Base-by-base conservation (phyloP, 2,113 vertebrate species). In the Crotalus horridus region DNA sequence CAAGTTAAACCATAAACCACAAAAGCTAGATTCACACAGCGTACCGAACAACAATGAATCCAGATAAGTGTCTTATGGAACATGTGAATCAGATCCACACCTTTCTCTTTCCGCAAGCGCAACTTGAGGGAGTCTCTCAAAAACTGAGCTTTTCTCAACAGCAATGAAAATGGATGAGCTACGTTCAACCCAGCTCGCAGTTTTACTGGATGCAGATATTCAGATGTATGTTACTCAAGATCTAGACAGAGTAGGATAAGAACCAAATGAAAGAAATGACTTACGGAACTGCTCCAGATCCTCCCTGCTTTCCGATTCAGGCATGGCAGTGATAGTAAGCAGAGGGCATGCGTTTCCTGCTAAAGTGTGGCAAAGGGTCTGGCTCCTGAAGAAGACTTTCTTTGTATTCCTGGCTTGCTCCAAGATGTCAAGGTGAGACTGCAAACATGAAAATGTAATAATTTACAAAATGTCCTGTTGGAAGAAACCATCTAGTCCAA, bases 301-400 rank as follows among this genome's bases (percentile, higher is more conserved):
- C 0, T 95, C 97, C 46, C 97, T 89, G 15, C 93, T 96, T 93
- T 94, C 96, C 56, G 98, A 98, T 48, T 97, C 94, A 0, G 99
- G 99, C 94, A 97, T 97, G 93, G 98, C 98, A 0, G 98, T 99
- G 97, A 99, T 97, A n/a, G 99, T 99, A 95, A 99, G 97, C 95
- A 99, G 1, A 0, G 99, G 99, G 94, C 99, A 99, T 0, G 95
- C 15, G 93, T 99, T 99, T 87, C 98, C 99, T 64, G 98, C 98
- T 24, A 99, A 94, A 0, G 98, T 98, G 54, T 96, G 94, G 91
- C 99, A 99, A 90, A 99, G 98, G 0, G 81, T 95, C 90, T 99
- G 98, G 91, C 98, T 97, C 88, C 95, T 97, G 97, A 98, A 99
- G 95, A 98, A 99, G 91, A 99, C 94, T 94, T 97, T 97, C 88